Conservation (phyloP, 2,888 invertebrate genomes). For the Callimorpha dominula region DNA sequence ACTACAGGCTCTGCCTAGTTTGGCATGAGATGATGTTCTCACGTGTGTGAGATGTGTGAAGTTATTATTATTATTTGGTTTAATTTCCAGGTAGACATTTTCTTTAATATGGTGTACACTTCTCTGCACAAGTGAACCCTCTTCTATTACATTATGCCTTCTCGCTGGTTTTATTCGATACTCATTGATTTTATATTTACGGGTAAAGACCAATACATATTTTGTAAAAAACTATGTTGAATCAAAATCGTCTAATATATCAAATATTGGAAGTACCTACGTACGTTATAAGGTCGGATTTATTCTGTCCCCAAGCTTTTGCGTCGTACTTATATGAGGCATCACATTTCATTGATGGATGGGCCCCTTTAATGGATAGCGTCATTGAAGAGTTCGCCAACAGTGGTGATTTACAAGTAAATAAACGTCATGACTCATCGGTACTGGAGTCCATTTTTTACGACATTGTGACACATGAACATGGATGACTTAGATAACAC, state of each 20-base stretch:
- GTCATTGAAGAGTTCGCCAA: conserved; percentile 45
- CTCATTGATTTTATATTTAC: not conserved
- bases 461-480: conserved; percentile 16
- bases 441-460: conserved; percentile 26
- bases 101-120: not conserved
- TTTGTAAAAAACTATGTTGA: not conserved
- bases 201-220: not conserved
- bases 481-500: not conserved
- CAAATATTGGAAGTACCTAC: conserved; percentile 50
- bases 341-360: conserved; percentile 73
- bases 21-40: too few relatives aligned
- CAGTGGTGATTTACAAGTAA: conserved; percentile 43
- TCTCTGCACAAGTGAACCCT: not conserved
- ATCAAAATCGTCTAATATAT: not conserved
- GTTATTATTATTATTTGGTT: too few relatives aligned
- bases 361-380: conserved; percentile 65
- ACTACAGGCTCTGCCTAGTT: too few relatives aligned
- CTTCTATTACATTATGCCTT: too few relatives aligned
- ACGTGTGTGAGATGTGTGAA: too few relatives aligned
- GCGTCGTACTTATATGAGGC: conserved; percentile 66
- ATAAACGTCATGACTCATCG: conserved; percentile 34
- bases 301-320: conserved; percentile 57
- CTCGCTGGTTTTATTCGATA: not conserved
- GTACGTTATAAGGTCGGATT: conserved; percentile 48
- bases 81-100: not conserved